phyloP scores from a whole-genome alignment of 2,797 vertebrate genomes.

The Furcifer pardalis region DNA sequence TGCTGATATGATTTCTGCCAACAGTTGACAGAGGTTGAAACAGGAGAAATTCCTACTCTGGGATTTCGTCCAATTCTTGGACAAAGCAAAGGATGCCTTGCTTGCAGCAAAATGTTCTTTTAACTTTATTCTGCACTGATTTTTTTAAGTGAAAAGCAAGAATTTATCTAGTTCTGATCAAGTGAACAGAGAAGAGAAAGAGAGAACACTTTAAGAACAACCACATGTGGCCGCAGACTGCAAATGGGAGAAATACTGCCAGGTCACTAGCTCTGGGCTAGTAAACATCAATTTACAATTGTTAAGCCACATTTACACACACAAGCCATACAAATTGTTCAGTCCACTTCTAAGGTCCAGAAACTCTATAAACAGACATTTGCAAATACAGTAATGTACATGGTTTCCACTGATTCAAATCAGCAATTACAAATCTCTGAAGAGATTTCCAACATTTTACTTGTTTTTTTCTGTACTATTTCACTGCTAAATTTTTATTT shows the following conservation, averaged over 20 bases:
- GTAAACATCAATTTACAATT: constrained; percentile 20
- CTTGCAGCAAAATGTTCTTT: neutral
- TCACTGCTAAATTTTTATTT: constrained; percentile 13
- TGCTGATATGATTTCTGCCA: constrained; percentile 3
- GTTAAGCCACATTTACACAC: constrained; percentile 1
- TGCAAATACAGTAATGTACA: neutral
- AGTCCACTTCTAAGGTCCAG: neutral
- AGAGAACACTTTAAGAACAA: constrained; percentile 7
- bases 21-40: neutral
- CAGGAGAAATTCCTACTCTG: neutral
- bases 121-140: constrained; percentile 17
- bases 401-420: neutral
- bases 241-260: constrained; percentile 2
- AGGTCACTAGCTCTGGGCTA: constrained; percentile 21
- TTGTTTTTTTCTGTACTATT: neutral
- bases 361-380: constrained; percentile 4
- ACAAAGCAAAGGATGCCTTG: neutral
- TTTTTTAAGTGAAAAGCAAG: constrained; percentile 4
- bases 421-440: neutral
- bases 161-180: constrained; percentile 16
- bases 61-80: constrained; percentile 9
- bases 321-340: neutral
- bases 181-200: neutral
- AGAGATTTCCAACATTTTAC: neutral
- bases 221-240: constrained; percentile 8